A percentile compares a stretch with the other conserved stretches of the same genome.
Conservation (phyloP, 2,113 vertebrate species). For the Grallaria varia region DNA sequence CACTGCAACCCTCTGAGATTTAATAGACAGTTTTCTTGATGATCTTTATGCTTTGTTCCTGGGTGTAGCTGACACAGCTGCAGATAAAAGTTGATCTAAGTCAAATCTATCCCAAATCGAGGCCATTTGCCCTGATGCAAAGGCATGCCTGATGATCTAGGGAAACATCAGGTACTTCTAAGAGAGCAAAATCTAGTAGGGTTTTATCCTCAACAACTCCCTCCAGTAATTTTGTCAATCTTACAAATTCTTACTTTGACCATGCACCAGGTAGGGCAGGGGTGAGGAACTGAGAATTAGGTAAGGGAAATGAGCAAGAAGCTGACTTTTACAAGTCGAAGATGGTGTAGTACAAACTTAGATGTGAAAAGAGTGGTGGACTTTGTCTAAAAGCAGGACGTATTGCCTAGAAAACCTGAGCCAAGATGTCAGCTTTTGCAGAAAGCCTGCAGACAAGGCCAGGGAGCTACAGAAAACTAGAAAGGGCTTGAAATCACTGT, state of each 20-base stretch:
- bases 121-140: background rate
- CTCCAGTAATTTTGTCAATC: background rate
- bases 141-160: background rate
- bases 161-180: background rate
- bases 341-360: background rate
- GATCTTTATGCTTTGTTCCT: background rate
- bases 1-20: background rate
- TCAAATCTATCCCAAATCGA: background rate
- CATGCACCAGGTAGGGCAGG: background rate
- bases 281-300: background rate
- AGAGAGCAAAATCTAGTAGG: background rate
- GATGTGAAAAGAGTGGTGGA: background rate
- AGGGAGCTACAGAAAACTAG: background rate
- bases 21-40: background rate
- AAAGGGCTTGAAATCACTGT: background rate
- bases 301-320: background rate
- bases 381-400: fast-evolving
- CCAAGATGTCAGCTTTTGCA: background rate
- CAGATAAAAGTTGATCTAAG: background rate
- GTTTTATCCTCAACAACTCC: background rate
- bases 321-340: background rate
- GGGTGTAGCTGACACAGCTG: background rate
- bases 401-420: background rate
- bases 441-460: background rate
- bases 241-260: background rate